These are phyloP conservation scores for Andrena chrysosceles DNA, from an alignment of 2,888 invertebrate genomes.

Conservation along the genomic window DNA sequence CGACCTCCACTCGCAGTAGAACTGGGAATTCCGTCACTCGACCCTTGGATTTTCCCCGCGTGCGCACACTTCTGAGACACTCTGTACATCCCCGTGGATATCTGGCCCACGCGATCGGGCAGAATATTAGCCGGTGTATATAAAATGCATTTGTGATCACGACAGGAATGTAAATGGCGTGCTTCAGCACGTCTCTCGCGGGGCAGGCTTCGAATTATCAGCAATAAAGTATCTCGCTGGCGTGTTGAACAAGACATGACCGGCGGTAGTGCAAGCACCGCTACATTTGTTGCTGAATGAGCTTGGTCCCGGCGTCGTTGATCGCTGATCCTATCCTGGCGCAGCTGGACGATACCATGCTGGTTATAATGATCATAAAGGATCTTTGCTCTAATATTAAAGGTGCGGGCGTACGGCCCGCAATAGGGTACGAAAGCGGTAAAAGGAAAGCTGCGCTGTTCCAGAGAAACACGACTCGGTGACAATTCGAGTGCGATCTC, in stretches of 20 bases:
- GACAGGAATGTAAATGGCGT: slow-evolving; percentile 73
- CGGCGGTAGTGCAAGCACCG: slow-evolving; percentile 70
- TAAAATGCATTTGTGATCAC: slow-evolving; percentile 74
- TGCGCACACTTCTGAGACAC: slow-evolving; percentile 30
- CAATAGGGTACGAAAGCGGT: neutral
- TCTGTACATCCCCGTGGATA: slow-evolving; percentile 46
- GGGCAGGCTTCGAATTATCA: slow-evolving; percentile 70
- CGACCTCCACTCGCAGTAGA: neutral
- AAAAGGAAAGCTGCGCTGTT: slow-evolving; percentile 13
- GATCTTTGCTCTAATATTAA: slow-evolving; percentile 63
- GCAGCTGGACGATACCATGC: slow-evolving; percentile 50
- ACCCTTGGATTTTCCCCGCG: neutral
- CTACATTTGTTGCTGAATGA: slow-evolving; percentile 69
- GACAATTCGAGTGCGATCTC: slow-evolving; percentile 46
- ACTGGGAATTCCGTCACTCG: neutral
- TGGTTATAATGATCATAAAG: slow-evolving; percentile 57
- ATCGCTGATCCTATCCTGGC: slow-evolving; percentile 62
- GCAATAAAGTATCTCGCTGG: slow-evolving; percentile 73
- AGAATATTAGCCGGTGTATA: slow-evolving; percentile 70
- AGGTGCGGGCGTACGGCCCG: slow-evolving; percentile 11
- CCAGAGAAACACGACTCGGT: slow-evolving; percentile 9
- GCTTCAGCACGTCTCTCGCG: slow-evolving; percentile 63
- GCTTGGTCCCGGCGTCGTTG: slow-evolving; percentile 44
- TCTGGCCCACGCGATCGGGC: slow-evolving; percentile 73
- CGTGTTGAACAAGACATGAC: slow-evolving; percentile 72